Evolutionary conservation across 30 jellyfish, hydroid and myxozoan genomes (phyloP).

Genomic region (Aurelia sp.): DNA sequence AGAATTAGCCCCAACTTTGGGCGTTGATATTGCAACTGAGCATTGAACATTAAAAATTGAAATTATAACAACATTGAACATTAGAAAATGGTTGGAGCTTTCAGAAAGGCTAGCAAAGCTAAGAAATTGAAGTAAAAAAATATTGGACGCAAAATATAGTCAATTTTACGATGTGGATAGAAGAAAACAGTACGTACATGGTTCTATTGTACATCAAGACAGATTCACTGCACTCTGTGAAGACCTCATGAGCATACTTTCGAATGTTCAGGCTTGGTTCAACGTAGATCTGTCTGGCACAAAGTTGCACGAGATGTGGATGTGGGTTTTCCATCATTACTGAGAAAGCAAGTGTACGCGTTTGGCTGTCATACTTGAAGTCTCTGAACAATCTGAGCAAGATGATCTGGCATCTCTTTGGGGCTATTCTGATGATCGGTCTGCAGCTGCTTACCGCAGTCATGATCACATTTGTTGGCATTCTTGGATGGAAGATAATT

Average conservation of each 20-base stretch:
- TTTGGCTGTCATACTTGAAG: constrained; percentile 52
- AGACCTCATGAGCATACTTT: constrained; percentile 49
- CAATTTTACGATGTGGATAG: too few relatives aligned
- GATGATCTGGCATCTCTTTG: constrained; percentile 48
- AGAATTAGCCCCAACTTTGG: too few relatives aligned
- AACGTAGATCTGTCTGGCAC: constrained; percentile 51
- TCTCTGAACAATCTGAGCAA: constrained; percentile 63
- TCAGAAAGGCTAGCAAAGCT: too few relatives aligned
- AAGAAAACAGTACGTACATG: constrained; percentile 24
- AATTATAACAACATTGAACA: too few relatives aligned
- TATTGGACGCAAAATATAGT: too few relatives aligned
- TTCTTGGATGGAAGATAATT: constrained; percentile 29
- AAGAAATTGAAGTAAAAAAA: too few relatives aligned
- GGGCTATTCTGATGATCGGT: constrained; percentile 53
- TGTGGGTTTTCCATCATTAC: constrained; percentile 79
- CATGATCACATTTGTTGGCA: constrained; percentile 49
- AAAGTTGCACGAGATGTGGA: constrained; percentile 55
- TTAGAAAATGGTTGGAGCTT: too few relatives aligned
- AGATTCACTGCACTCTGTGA: constrained; percentile 45
- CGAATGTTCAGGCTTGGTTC: constrained; percentile 72
- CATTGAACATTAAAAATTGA: too few relatives aligned
- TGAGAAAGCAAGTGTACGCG: constrained; percentile 62
- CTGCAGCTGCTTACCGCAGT: constrained; percentile 48
- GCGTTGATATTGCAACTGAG: too few relatives aligned
- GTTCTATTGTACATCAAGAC: constrained; percentile 21